These are phyloP conservation scores for Glomeris maerens DNA, from an alignment of 1,140 invertebrate species.

Conservation along the genomic window DNA sequence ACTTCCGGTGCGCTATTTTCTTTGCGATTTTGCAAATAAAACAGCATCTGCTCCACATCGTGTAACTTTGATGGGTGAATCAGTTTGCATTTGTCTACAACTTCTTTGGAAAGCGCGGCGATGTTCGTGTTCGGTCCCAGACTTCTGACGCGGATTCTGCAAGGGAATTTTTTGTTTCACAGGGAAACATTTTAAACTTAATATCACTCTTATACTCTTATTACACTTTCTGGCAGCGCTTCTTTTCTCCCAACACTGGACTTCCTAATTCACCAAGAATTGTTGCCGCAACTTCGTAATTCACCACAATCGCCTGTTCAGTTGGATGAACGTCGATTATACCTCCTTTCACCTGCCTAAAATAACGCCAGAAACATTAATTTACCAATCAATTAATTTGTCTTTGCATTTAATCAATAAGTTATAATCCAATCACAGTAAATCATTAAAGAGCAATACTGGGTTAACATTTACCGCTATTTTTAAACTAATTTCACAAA, in stretches of 20 bases:
- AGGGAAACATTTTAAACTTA: too few relatives aligned
- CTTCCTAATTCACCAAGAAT: constrained; percentile 68
- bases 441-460: too few relatives aligned
- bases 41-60: constrained; percentile 82
- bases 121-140: constrained; percentile 67
- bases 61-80: constrained; percentile 68
- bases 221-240: constrained; percentile 46
- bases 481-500: too few relatives aligned
- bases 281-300: constrained; percentile 75
- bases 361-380: background rate
- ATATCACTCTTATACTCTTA: too few relatives aligned
- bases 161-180: too few relatives aligned
- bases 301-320: constrained; percentile 74
- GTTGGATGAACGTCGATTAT: constrained; percentile 79
- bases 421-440: too few relatives aligned
- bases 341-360: constrained; percentile 62
- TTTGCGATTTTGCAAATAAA: constrained; percentile 74
- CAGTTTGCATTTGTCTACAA: constrained; percentile 73
- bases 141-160: constrained; percentile 64
- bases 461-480: too few relatives aligned
- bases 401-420: too few relatives aligned
- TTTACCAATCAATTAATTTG: too few relatives aligned
- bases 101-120: constrained; percentile 60
- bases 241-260: constrained; percentile 69
- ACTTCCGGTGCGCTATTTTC: constrained; percentile 26